Conservation (phyloP, 2,888 invertebrate species). For the Tribolium freemani region DNA sequence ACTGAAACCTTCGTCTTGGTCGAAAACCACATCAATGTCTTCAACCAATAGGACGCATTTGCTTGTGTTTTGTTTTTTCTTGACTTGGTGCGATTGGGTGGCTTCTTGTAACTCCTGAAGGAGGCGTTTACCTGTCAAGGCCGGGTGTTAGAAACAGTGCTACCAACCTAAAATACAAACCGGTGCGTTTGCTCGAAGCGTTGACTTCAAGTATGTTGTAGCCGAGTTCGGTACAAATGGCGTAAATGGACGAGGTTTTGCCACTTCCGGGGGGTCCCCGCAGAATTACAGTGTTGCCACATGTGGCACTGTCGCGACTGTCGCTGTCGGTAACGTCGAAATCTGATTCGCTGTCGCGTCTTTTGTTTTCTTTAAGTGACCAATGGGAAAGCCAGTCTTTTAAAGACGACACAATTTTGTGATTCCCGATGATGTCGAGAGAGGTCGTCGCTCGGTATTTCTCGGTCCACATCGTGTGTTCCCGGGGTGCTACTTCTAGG, state of each 20-base stretch:
- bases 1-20: constrained; percentile 91
- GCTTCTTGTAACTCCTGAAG: constrained; percentile 90
- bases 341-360: constrained; percentile 68
- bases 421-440: constrained; percentile 83
- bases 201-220: constrained; percentile 92
- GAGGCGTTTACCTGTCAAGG: constrained; percentile 74
- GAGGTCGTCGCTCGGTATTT: constrained; percentile 83
- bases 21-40: constrained; percentile 91
- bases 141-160: not conserved
- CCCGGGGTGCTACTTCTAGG: constrained; percentile 63
- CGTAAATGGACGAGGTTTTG: constrained; percentile 90
- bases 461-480: constrained; percentile 78
- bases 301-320: constrained; percentile 72
- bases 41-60: constrained; percentile 87
- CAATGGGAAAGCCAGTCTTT: constrained; percentile 84
- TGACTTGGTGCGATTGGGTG: constrained; percentile 92
- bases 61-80: constrained; percentile 52
- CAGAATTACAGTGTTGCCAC: constrained; percentile 78
- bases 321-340: constrained; percentile 73
- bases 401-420: constrained; percentile 75
- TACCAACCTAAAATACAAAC: constrained; percentile 61
- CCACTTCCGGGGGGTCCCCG: constrained; percentile 84
- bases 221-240: constrained; percentile 87
- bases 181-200: constrained; percentile 87
- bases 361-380: constrained; percentile 66